phyloP scores from a whole-genome alignment of 2,113 vertebrate genomes.

The Promerops cafer region DNA sequence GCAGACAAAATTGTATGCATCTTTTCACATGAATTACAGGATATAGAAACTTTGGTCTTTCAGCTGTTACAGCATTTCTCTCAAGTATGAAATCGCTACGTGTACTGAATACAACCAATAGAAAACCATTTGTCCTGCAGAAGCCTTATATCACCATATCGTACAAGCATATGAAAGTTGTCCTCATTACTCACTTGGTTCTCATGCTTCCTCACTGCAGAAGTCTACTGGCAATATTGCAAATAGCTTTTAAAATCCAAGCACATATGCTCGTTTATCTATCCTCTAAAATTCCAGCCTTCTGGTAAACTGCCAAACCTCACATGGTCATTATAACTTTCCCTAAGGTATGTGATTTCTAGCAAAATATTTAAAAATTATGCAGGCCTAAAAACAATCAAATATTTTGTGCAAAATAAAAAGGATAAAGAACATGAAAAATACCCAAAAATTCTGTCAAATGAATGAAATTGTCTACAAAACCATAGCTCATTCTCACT shows the following conservation, averaged over 20 bases:
- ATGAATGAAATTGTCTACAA: background rate
- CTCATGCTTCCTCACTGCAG: background rate
- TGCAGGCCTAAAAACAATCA: background rate
- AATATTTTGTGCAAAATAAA: background rate
- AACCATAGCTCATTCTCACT: background rate
- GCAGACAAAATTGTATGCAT: background rate
- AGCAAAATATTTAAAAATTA: background rate
- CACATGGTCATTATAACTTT: background rate
- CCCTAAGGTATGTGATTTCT: background rate
- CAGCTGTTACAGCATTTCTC: background rate
- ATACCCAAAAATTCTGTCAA: background rate
- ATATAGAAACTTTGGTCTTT: background rate
- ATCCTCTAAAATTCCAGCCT: background rate
- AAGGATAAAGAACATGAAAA: background rate
- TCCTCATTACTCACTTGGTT: background rate
- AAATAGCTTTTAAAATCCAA: constrained; percentile 30
- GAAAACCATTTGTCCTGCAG: background rate
- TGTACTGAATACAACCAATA: background rate
- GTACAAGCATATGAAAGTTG: constrained; percentile 20
- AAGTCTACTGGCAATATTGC: constrained; percentile 26
- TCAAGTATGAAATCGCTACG: background rate
- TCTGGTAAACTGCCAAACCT: background rate
- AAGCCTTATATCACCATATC: constrained; percentile 1
- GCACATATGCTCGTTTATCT: background rate
- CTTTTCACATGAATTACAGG: background rate